phyloP scores from a whole-genome alignment of 2,888 invertebrate genomes.

The Calephelis perditalis region DNA sequence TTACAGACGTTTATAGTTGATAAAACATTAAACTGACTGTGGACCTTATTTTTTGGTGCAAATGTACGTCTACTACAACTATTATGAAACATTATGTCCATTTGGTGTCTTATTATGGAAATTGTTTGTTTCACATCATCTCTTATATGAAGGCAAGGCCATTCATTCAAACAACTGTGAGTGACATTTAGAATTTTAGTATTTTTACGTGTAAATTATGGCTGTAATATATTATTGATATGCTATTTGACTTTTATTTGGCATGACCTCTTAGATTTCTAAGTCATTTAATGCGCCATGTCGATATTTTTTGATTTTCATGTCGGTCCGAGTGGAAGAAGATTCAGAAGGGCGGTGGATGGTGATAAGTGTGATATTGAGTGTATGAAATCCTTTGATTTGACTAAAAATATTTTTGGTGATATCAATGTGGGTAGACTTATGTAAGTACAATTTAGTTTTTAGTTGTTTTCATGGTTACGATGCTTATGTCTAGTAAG shows the following conservation, averaged over 20 bases:
- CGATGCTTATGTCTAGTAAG: too few species aligned
- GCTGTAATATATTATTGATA: constrained; percentile 62
- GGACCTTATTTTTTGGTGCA: too few species aligned
- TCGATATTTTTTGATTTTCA: constrained; percentile 66
- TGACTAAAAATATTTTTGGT: constrained; percentile 45
- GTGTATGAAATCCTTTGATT: constrained; percentile 38
- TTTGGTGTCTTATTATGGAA: too few species aligned
- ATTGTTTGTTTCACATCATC: neutral
- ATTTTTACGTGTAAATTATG: constrained; percentile 54
- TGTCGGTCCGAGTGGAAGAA: constrained; percentile 45
- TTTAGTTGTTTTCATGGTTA: neutral
- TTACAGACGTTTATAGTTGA: too few species aligned
- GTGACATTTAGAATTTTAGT: constrained; percentile 32
- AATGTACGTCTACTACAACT: too few species aligned
- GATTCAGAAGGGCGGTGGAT: constrained; percentile 60
- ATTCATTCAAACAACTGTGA: neutral
- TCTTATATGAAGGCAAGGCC: neutral
- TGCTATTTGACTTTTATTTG: constrained; percentile 39
- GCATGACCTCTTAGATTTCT: constrained; percentile 44
- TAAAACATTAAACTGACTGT: too few species aligned
- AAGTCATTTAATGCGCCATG: constrained; percentile 36
- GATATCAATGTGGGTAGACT: constrained; percentile 48
- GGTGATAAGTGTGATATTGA: constrained; percentile 53
- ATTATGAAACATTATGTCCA: too few species aligned
- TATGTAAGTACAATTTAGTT: constrained; percentile 46